Evolutionary conservation across 2,888 invertebrate species (phyloP).

Genomic region (Ctenicera cuprea): DNA sequence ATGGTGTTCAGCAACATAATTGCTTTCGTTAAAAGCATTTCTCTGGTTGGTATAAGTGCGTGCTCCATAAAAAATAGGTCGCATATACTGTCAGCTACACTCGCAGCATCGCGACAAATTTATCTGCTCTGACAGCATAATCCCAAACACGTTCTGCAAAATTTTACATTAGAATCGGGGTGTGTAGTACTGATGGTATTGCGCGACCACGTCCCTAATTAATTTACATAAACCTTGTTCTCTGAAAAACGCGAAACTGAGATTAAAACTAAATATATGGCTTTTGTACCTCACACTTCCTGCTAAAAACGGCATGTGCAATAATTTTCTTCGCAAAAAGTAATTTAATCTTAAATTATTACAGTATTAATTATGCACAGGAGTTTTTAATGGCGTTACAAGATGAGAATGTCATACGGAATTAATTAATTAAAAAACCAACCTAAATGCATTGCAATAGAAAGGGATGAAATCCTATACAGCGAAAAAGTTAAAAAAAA

Average conservation of each 20-base stretch:
- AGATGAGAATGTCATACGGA: conserved; percentile 5
- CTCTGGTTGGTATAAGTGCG: conserved; percentile 28
- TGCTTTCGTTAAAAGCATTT: conserved; percentile 33
- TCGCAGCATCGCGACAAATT: conserved; percentile 45
- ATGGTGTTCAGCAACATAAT: conserved; percentile 30
- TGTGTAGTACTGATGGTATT: conserved; percentile 35
- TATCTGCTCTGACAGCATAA: conserved; percentile 40
- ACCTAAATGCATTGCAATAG: not conserved
- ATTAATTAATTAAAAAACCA: conserved; percentile 14
- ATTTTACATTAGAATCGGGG: conserved; percentile 41
- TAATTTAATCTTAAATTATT: conserved; percentile 42
- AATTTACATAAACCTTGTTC: conserved; percentile 47
- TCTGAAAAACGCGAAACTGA: conserved; percentile 47
- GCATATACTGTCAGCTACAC: conserved; percentile 37
- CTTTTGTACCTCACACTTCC: conserved; percentile 21
- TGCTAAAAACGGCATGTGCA: conserved; percentile 36
- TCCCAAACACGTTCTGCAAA: conserved; percentile 41
- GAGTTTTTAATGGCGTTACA: conserved; percentile 37
- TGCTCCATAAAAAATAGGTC: conserved; percentile 34
- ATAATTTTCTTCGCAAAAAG: conserved; percentile 24
- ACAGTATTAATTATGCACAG: conserved; percentile 39
- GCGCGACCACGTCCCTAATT: conserved; percentile 46
- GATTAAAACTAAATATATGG: conserved; percentile 47
- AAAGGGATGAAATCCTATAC: not conserved
- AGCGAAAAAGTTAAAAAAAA: not conserved